A percentile compares a stretch with the other conserved stretches of the same genome.
Conservation (phyloP, 1,140 invertebrate species). For the Helicoverpa armigera region DNA sequence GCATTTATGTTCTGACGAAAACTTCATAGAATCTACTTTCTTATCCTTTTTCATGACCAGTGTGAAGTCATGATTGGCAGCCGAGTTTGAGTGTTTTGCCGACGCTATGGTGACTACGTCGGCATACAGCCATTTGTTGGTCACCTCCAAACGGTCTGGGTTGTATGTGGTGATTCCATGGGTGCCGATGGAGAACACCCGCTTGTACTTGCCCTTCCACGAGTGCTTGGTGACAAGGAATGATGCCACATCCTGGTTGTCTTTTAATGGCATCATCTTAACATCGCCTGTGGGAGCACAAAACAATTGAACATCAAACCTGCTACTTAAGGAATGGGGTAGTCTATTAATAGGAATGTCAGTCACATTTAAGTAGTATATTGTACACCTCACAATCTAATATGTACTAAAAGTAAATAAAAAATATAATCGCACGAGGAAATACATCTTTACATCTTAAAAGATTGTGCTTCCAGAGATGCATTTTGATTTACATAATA, state of each 20-base stretch:
- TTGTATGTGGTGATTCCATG: slow-evolving; percentile 99
- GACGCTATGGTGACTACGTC: slow-evolving; percentile 93
- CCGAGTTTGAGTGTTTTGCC: slow-evolving; percentile 85
- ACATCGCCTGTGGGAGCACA: slow-evolving; percentile 80
- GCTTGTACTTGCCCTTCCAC: slow-evolving; percentile 99
- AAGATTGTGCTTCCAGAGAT: no score
- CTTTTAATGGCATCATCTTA: slow-evolving; percentile 94
- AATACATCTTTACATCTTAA: no score
- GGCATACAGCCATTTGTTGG: slow-evolving; percentile 97
- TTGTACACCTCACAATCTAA: no score
- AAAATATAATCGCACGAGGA: no score
- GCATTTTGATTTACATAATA: no score
- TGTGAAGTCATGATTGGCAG: slow-evolving; percentile 91
- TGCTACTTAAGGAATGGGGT: no score
- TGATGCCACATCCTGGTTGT: slow-evolving; percentile 97
- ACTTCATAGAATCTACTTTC: slow-evolving; percentile 98
- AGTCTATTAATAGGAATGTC: no score
- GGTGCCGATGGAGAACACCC: slow-evolving; percentile 98
- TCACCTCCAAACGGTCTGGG: slow-evolving; percentile 95
- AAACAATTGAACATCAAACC: not conserved
- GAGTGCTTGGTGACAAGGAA: slow-evolving; percentile 98
- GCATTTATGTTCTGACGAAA: slow-evolving; percentile 98
- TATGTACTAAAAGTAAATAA: no score
- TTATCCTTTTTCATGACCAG: slow-evolving; percentile 96
- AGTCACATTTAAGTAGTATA: no score